Evolutionary conservation across 2,888 invertebrate species (phyloP).

Genomic region (Thysanoteuthis rhombus): DNA sequence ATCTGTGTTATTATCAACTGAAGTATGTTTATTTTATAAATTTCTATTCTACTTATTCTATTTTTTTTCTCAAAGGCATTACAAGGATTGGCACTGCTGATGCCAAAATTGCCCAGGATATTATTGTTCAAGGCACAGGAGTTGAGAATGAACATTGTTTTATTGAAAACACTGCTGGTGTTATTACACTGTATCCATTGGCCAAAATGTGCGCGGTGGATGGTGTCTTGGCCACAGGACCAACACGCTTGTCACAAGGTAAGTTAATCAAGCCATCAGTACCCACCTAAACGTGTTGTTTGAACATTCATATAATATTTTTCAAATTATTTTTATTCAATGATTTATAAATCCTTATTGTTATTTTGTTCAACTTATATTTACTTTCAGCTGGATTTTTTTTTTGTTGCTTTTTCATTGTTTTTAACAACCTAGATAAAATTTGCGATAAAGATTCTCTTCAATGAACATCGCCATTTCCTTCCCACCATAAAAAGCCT

Average conservation of each 20-base stretch:
- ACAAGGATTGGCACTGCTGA: conserved; percentile 79
- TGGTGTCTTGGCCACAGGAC: conserved; percentile 77
- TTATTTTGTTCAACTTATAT: no score
- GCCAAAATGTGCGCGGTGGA: conserved; percentile 79
- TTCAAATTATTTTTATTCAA: no score
- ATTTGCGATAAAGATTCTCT: no score
- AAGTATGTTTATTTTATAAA: background rate
- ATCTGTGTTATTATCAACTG: no score
- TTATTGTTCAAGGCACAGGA: conserved; percentile 85
- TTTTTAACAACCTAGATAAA: no score
- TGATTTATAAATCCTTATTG: no score
- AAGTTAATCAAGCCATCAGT: conserved; percentile 42
- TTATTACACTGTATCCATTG: conserved; percentile 85
- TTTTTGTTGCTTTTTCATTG: no score
- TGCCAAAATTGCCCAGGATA: conserved; percentile 78
- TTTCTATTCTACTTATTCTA: background rate
- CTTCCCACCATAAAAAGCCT: no score
- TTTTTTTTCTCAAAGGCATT: conserved; percentile 74
- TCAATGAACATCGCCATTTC: no score
- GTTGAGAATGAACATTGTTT: conserved; percentile 86
- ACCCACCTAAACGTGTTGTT: no score
- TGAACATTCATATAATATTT: no score
- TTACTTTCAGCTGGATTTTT: no score
- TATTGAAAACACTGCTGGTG: conserved; percentile 83
- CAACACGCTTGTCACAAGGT: conserved; percentile 86